Conservation (phyloP, 2,888 invertebrate species). For the Chloroclystis v-ata region DNA sequence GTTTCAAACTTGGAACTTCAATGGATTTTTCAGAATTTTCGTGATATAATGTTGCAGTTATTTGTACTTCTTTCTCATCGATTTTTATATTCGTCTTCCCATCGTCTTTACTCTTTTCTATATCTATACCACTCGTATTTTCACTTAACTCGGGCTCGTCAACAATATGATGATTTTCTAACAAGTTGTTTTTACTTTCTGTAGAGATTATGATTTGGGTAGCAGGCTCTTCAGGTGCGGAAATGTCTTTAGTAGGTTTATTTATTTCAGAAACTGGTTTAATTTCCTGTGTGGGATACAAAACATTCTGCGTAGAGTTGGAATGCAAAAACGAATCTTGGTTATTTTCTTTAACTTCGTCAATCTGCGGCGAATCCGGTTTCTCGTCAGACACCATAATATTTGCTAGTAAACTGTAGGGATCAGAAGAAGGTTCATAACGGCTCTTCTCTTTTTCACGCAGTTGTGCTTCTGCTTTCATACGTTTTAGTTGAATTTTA, state of each 20-base stretch:
- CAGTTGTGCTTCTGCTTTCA: constrained; percentile 69
- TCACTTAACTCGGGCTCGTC: constrained; percentile 13
- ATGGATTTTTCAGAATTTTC: constrained; percentile 15
- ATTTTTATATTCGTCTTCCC: constrained; percentile 2
- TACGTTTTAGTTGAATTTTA: constrained; percentile 73
- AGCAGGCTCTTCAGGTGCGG: constrained; percentile 2
- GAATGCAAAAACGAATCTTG: constrained; percentile 5
- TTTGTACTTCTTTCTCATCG: constrained; percentile 7
- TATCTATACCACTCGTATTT: constrained; percentile 6
- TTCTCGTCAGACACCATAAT: constrained; percentile 23
- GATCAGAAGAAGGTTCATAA: constrained; percentile 23
- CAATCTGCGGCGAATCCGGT: constrained; percentile 18
- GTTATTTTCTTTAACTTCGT: constrained; percentile 25
- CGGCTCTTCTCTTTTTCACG: constrained; percentile 49
- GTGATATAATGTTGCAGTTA: constrained; percentile 7
- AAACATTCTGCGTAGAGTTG: constrained; percentile 39
- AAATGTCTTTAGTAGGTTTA: constrained; percentile 3
- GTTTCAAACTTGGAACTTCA: constrained; percentile 21
- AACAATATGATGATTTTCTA: constrained; percentile 8
- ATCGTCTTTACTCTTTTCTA: constrained; percentile 3
- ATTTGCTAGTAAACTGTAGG: constrained; percentile 13
- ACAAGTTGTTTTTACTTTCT: constrained; percentile 11
- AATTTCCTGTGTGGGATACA: constrained; percentile 58
- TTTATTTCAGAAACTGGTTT: constrained; percentile 42
- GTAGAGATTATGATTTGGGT: constrained; percentile 11